Evolutionary conservation across 2,888 invertebrate species (phyloP), one percentile per base, ranked within the genome.

Genomic region (Nemotelus nigrinus): DNA sequence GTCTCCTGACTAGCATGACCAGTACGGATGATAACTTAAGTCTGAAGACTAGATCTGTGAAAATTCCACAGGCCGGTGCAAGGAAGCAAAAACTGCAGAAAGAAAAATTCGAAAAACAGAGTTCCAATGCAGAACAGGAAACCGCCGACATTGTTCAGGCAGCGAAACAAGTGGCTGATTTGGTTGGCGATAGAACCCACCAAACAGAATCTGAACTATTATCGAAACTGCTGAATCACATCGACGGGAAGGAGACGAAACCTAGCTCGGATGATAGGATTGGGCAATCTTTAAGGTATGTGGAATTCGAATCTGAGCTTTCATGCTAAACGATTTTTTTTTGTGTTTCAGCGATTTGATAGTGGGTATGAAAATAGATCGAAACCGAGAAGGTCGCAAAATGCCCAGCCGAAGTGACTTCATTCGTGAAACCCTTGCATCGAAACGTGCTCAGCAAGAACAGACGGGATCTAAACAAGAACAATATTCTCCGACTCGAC

Each of bases 351-450:
- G 94, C 87, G 92, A 94, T 77, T 86, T 94, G 41, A 88, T 95
- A 79, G 89, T 91, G 50, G 93, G 92, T 50, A 94, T 95, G 94
- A 93, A 93, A 85, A 91, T 95, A 63, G 94, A 94, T 83, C 89
- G 90, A 47, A 85, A 88, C 39, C 84, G 85, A 60, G 88, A 89
- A 43, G 25, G 5, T 6, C 6, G 63, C 3, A 48, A 45, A 10
- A n/a, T 58, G 41, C 44, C 44, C 71, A 72, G 43, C 0, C 85
- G 86, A 25, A 83, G 86, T 7, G 87, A 89, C 2, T 84, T 88
- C 55, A 87, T 90, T 0, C 86, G 85, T 25, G 88, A 85, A 65
- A 82, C 87, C 0, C 83, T 86, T 78, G 81, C 81, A 0, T 83
- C 82, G 4, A 82, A 82, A 53, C 63, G 79, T 4, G 53, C 58